A percentile compares a stretch with the other conserved stretches of the same genome.
Conservation (phyloP, 2,797 vertebrate species). For the Micromesistius poutassou region DNA sequence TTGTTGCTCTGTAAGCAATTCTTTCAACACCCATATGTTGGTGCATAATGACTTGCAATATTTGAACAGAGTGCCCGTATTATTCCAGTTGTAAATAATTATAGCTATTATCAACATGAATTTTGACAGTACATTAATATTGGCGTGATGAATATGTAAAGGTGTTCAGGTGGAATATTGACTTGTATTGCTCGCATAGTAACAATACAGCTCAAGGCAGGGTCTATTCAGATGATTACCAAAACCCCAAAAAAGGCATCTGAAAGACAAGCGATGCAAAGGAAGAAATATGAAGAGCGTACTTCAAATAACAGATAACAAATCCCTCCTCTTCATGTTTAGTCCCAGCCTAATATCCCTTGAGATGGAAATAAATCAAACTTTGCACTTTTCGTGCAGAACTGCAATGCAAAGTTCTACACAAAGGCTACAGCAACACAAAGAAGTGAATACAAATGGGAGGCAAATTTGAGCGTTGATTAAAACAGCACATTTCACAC, state of each 20-base stretch:
- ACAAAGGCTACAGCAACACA: background rate
- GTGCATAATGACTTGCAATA: slow-evolving; percentile 46
- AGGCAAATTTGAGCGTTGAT: too few relatives aligned
- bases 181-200: background rate
- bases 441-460: background rate
- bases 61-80: background rate
- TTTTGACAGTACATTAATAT: background rate
- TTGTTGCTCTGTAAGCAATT: slow-evolving; percentile 49
- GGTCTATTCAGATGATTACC: background rate
- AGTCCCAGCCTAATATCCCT: background rate
- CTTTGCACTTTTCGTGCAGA: background rate
- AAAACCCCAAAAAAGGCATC: background rate
- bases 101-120: background rate
- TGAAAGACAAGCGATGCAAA: background rate
- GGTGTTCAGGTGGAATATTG: background rate
- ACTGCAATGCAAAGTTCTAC: too few relatives aligned
- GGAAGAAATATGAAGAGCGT: too few relatives aligned
- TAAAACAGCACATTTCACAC: background rate
- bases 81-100: background rate
- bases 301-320: background rate
- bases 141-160: background rate
- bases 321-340: background rate
- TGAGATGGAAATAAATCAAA: background rate
- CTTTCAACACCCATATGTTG: slow-evolving; percentile 45
- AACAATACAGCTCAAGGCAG: background rate